phyloP scores from a whole-genome alignment of 2,888 invertebrate genomes.

The Muscina levida region DNA sequence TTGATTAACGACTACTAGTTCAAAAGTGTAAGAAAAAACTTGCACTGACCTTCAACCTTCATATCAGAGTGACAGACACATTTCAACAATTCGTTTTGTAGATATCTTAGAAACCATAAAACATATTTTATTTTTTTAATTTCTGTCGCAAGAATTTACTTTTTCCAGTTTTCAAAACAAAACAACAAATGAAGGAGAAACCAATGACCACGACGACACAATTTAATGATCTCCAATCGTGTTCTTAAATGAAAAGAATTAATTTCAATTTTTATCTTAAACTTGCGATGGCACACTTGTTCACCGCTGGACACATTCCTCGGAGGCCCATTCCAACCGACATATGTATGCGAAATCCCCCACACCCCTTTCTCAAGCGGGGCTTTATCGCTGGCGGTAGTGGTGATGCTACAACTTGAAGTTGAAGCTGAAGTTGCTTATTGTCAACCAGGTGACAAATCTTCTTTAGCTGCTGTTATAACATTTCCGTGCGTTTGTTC shows the following conservation, averaged over 20 bases:
- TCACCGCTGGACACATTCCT: slow-evolving; percentile 72
- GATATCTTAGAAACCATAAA: too few relatives aligned
- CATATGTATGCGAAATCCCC: slow-evolving; percentile 49
- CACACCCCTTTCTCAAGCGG: neutral
- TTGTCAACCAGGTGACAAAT: slow-evolving; percentile 71
- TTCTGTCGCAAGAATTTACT: slow-evolving; percentile 25
- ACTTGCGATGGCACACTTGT: slow-evolving; percentile 73
- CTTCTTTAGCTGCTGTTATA: slow-evolving; percentile 68
- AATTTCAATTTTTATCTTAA: slow-evolving; percentile 70
- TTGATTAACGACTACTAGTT: too few relatives aligned
- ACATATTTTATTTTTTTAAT: too few relatives aligned
- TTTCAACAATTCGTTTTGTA: too few relatives aligned
- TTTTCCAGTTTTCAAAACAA: neutral
- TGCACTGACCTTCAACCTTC: too few relatives aligned
- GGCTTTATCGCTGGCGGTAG: neutral
- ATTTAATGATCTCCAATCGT: slow-evolving; percentile 70
- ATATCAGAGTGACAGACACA: too few relatives aligned
- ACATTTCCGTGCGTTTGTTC: slow-evolving; percentile 52
- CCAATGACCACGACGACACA: slow-evolving; percentile 62
- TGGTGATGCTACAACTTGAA: neutral
- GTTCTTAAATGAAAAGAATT: slow-evolving; percentile 70
- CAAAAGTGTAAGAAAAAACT: too few relatives aligned
- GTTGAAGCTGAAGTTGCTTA: slow-evolving; percentile 62
- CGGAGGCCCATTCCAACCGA: slow-evolving; percentile 64
- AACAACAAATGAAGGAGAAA: slow-evolving; percentile 5